Percentiles rank a stretch among this genome's conserved stretches.
phyloP scores from a whole-genome alignment of 2,797 vertebrate species.

The Gambelia wislizenii region DNA sequence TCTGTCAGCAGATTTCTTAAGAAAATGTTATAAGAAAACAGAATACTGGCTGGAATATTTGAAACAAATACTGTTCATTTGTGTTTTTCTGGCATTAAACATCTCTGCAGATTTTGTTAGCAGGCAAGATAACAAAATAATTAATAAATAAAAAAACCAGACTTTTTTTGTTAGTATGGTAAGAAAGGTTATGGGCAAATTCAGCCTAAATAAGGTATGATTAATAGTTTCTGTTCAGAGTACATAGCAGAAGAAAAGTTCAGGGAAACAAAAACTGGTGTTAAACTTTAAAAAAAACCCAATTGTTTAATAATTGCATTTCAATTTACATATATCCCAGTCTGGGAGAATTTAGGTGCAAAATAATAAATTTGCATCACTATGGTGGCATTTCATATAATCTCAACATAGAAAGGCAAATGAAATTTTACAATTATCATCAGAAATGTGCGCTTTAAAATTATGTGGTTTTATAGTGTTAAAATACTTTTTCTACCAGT shows the following conservation, averaged over 20 bases:
- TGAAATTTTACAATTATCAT: neutral
- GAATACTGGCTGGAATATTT: too few relatives aligned
- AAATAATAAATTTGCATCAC: neutral
- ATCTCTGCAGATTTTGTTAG: neutral
- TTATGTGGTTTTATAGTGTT: slow-evolving; percentile 27
- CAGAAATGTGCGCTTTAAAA: neutral
- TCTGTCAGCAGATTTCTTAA: too few relatives aligned
- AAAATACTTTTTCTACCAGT: slow-evolving; percentile 22
- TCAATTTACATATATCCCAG: neutral
- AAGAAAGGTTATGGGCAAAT: neutral
- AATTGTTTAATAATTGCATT: neutral
- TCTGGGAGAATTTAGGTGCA: slow-evolving; percentile 17
- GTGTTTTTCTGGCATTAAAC: neutral
- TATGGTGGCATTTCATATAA: slow-evolving; percentile 14
- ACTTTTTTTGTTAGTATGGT: neutral
- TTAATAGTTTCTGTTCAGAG: neutral
- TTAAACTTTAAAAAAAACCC: neutral
- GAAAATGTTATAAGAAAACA: too few relatives aligned
- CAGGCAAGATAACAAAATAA: neutral
- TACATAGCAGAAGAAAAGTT: neutral
- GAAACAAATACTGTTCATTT: too few relatives aligned
- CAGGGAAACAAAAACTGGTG: neutral
- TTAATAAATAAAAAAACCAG: neutral
- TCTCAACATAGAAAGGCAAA: neutral
- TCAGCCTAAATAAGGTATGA: neutral